A percentile compares a stretch with the other conserved stretches of the same genome.
Conservation (phyloP, 2,888 invertebrate genomes). For the Cheilosia pagana region DNA sequence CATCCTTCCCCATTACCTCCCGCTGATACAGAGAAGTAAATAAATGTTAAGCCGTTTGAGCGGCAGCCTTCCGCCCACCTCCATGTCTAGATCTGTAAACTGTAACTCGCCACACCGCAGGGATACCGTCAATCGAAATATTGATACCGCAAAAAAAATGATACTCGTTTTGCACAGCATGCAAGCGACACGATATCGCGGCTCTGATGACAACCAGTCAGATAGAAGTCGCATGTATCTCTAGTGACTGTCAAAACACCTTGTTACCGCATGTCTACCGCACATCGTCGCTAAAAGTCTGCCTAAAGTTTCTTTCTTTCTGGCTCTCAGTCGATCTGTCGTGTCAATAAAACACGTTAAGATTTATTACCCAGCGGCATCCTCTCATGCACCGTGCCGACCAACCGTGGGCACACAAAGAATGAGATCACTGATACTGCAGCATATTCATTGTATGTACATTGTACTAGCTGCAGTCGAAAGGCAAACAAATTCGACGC, state of each 20-base stretch:
- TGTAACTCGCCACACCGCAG: neutral
- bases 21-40: constrained; percentile 5
- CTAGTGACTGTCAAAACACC: constrained; percentile 69
- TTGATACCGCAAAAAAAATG: neutral
- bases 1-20: neutral
- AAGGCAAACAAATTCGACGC: constrained; percentile 30
- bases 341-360: constrained; percentile 65
- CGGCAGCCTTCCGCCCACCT: constrained; percentile 26
- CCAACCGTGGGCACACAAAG: constrained; percentile 42
- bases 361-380: constrained; percentile 68
- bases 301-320: neutral
- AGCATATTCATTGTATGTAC: neutral
- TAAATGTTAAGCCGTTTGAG: neutral
- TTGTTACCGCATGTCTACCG: constrained; percentile 52
- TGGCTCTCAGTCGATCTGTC: constrained; percentile 28
- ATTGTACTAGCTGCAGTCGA: constrained; percentile 6
- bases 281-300: constrained; percentile 20
- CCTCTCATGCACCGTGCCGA: constrained; percentile 36
- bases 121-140: constrained; percentile 21
- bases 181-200: constrained; percentile 50
- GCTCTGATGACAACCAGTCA: constrained; percentile 63
- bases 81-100: constrained; percentile 8
- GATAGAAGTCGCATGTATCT: constrained; percentile 65
- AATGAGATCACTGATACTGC: constrained; percentile 54
- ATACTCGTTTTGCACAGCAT: constrained; percentile 25